Base-by-base conservation (phyloP, 2,113 vertebrate species). In the Indicator indicator region DNA sequence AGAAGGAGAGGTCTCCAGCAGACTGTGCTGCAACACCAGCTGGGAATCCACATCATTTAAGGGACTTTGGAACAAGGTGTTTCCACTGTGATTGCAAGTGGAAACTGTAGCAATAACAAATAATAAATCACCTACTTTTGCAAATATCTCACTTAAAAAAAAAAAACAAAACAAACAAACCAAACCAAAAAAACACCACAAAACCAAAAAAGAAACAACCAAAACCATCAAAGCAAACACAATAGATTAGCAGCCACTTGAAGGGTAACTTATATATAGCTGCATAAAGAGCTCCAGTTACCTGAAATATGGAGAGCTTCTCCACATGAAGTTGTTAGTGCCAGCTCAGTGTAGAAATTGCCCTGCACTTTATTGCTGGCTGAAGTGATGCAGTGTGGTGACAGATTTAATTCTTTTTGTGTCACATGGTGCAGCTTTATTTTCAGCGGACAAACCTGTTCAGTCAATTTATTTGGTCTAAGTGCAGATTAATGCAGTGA, bases 1-100 rank as follows among this genome's bases (percentile, higher is more conserved):
- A 78, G 76, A 80, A 90, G 40, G 38, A 88, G 62, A 78, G 9
- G 52, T 86, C 54, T 94, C 62, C 50, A 91, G 73, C 60, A 96
- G 56, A 42, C 36, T 2, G 0, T 20, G 36, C 63, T 89, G 74
- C 16, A 42, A 28, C 55, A 85, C 19, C 81, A 71, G 28, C 75
- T 77, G 60, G 75, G 56, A 85, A 63, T 74, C 77, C 4, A 1
- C 42, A 15, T 46, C 11, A 30, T 74, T 38, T 44, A 70, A 56
- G 12, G 17, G 11, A 32, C 30, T 52, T 62, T 52, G 72, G n/a
- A 86, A 46, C 32, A 64, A 67, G 30, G n/a, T 83, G 50, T 90
- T 96, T 95, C 78, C 71, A 74, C 69, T 81, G 62, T 56, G 54
- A 62, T 9, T 71, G 52, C 69, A 36, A 83, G 42, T 64, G 79